Evolutionary conservation across 2,888 invertebrate genomes (phyloP).

Genomic region (Plutella xylostella): DNA sequence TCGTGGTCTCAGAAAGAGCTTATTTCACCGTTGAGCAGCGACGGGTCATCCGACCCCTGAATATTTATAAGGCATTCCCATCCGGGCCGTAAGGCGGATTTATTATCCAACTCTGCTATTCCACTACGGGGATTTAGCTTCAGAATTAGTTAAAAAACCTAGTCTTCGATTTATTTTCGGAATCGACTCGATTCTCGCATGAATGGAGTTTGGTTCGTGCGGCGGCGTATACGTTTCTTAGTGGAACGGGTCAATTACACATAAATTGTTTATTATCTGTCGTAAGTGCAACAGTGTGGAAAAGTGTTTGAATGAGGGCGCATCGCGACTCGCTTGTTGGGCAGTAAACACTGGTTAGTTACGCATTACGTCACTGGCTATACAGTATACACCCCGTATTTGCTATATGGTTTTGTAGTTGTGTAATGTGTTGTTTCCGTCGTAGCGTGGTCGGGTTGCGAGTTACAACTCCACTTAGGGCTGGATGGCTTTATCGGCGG

Average conservation of each 20-base stretch:
- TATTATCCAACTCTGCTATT: slow-evolving; percentile 30
- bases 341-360: too few relatives aligned
- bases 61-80: slow-evolving; percentile 44
- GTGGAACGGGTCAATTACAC: not conserved
- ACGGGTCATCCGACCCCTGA: slow-evolving; percentile 30
- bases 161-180: slow-evolving; percentile 18
- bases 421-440: too few relatives aligned
- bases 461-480: too few relatives aligned
- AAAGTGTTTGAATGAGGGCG: not conserved
- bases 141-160: slow-evolving; percentile 26
- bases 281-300: not conserved
- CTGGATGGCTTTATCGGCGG: too few relatives aligned
- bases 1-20: slow-evolving; percentile 20
- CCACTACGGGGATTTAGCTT: slow-evolving; percentile 22
- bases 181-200: not conserved
- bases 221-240: slow-evolving; percentile 2
- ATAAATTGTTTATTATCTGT: not conserved
- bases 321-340: too few relatives aligned
- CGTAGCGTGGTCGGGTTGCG: too few relatives aligned
- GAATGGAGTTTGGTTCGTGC: not conserved
- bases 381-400: too few relatives aligned
- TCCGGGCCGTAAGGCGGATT: slow-evolving; percentile 29
- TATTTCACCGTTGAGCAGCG: slow-evolving; percentile 33
- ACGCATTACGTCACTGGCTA: too few relatives aligned
- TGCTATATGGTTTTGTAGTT: too few relatives aligned